phyloP scores from a whole-genome alignment of 1,140 invertebrate genomes.

The Hesperophylax magnus region DNA sequence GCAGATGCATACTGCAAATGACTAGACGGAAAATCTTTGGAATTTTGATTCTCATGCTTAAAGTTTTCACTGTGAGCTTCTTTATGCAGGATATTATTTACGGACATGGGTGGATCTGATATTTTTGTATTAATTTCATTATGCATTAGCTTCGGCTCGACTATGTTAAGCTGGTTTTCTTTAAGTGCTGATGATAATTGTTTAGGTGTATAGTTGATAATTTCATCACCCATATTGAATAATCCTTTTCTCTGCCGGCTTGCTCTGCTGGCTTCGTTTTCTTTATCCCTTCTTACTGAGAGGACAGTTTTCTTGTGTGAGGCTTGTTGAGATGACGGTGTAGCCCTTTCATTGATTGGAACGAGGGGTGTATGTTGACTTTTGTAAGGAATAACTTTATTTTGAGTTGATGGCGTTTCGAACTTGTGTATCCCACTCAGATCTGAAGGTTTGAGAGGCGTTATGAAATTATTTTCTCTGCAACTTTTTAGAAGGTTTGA shows the following conservation, averaged over 20 bases:
- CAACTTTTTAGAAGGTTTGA: conserved; percentile 50
- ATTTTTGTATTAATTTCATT: neutral
- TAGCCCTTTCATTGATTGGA: conserved; percentile 25
- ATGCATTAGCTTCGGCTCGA: neutral
- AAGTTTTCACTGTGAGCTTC: neutral
- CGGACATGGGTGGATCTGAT: neutral
- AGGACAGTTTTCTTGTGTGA: conserved; percentile 5
- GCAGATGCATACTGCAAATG: neutral
- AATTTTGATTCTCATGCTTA: neutral
- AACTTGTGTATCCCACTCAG: conserved; percentile 24
- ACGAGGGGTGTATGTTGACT: conserved; percentile 23
- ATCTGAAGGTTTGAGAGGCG: conserved; percentile 29
- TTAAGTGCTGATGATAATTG: conserved; percentile 14
- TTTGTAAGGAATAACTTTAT: conserved; percentile 4
- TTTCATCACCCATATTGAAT: conserved; percentile 18
- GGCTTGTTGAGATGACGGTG: neutral
- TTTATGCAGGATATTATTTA: conserved; percentile 3
- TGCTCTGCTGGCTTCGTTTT: neutral
- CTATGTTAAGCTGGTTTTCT: neutral
- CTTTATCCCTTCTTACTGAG: conserved; percentile 2
- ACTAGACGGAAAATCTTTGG: neutral
- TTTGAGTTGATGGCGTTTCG: conserved; percentile 41
- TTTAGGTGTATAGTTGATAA: neutral
- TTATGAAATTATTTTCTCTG: conserved; percentile 42
- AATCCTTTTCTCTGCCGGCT: conserved; percentile 3